Conservation (phyloP, 2,113 vertebrate species). For the Trichechus manatus region DNA sequence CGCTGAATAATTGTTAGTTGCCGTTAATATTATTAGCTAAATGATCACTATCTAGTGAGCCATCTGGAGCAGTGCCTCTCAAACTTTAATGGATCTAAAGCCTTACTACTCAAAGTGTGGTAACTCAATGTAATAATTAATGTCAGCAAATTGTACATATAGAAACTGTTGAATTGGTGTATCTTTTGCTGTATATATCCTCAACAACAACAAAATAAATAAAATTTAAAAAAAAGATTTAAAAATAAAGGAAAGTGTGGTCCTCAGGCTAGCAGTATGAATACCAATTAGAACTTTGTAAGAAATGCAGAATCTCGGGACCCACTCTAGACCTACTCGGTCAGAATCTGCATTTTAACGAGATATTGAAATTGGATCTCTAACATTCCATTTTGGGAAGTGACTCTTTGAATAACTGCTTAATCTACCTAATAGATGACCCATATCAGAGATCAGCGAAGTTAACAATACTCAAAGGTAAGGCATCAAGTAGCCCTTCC, state of each 20-base stretch:
- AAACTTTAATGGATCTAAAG: not conserved
- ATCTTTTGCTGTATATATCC: not conserved
- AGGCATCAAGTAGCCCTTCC: not conserved
- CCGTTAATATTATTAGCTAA: not conserved
- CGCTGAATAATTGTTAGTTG: not conserved
- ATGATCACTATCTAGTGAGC: not conserved
- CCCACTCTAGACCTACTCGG: not conserved
- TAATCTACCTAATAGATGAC: not conserved
- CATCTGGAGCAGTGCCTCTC: not conserved
- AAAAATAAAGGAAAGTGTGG: not conserved
- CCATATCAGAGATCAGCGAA: constrained; percentile 15
- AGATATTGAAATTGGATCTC: not conserved
- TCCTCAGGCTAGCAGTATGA: not conserved
- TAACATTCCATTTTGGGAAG: constrained; percentile 3
- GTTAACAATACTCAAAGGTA: not conserved
- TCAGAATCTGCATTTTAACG: constrained; percentile 5
- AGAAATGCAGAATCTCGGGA: not conserved
- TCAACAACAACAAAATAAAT: not conserved
- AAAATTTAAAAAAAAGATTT: no score
- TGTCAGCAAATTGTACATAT: not conserved
- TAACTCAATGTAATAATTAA: not conserved
- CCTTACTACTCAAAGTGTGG: not conserved
- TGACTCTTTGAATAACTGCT: constrained; percentile 44
- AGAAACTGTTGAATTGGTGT: not conserved
- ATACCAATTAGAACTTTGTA: not conserved